Evolutionary conservation across 2,113 vertebrate genomes (phyloP).

Genomic region (Rhinopomastus cyanomelas): DNA sequence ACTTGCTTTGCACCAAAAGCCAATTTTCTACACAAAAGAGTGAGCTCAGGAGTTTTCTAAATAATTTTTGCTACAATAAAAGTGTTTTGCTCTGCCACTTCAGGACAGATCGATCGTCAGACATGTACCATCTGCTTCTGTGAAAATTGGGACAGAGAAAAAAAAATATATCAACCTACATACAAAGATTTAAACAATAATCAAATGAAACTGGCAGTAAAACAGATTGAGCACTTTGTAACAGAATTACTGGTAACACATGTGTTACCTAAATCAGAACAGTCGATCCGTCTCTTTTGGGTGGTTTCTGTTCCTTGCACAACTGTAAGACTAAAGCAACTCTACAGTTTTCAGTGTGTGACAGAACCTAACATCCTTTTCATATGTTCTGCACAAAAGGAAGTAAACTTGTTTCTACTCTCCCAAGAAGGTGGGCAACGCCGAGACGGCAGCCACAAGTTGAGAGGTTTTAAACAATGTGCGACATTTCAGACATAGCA

Average conservation of each 20-base stretch:
- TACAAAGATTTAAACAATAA: slow-evolving; percentile 46
- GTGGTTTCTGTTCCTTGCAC: neutral
- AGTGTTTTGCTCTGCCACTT: slow-evolving; percentile 52
- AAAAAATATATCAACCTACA: slow-evolving; percentile 13
- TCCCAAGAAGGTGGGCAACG: neutral
- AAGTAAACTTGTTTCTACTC: neutral
- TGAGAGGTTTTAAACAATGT: rapidly evolving
- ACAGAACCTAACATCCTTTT: neutral
- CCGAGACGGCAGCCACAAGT: neutral
- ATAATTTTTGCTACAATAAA: slow-evolving; percentile 64
- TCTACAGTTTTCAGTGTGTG: neutral
- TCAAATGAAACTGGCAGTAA: slow-evolving; percentile 49
- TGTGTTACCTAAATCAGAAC: neutral
- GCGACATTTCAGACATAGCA: neutral
- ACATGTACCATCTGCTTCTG: slow-evolving; percentile 50
- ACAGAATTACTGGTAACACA: neutral
- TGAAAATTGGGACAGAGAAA: slow-evolving; percentile 24
- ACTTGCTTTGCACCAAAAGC: slow-evolving; percentile 58
- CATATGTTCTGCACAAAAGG: neutral
- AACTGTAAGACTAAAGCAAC: neutral
- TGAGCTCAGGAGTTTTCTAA: slow-evolving; percentile 65
- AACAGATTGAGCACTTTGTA: neutral
- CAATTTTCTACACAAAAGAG: slow-evolving; percentile 62
- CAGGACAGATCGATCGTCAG: slow-evolving; percentile 58
- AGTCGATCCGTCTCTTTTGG: neutral